Evolutionary conservation across 2,888 invertebrate species (phyloP), one percentile per base, ranked within the genome.

Genomic region (Synergus gifuensis): DNA sequence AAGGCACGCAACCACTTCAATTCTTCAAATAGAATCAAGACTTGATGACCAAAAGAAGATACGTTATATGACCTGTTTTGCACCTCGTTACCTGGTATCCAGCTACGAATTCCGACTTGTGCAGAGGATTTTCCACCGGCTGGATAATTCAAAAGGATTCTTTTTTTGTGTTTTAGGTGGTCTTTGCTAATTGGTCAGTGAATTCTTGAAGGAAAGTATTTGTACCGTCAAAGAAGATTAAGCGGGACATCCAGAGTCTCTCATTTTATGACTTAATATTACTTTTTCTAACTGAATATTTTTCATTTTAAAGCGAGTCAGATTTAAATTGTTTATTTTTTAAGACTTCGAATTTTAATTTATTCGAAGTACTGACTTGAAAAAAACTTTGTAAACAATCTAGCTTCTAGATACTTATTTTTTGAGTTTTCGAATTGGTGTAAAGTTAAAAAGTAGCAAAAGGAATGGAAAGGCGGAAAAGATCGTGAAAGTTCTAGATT

Each of bases 1-100:
- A 67, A 83, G 54, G 77, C 54, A 80, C 78, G 78, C 63, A 80
- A 76, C 66, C 16, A 18, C 66, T 40, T 66, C 66, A 66, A 42
- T 66, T 42, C 18, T 66, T 66, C 66, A 44, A 66, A 42, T 44
- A 66, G n/a, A 66, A 64, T 66, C 40, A n/a, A 66, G 40, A 40
- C 36, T 40, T n/a, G n/a, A n/a, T 66, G 64, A 42, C 40, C 40
- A 66, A 66, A 66, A 66, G 64, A 66, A 66, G 40, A 66, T 66
- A 42, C 16, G 16, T 66, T 66, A 66, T 66, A 28, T 28, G 64
- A n/a, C 40, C 64, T 66, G 64, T 66, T 66, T 66, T 66, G 64
- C 64, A 66, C 64, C n/a, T 42, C 3, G n/a, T 66, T 66, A 66
- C 66, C n/a, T 66, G 42, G 66, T 66, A 66, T 42, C 18, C 60